These are phyloP conservation scores for Diploscapter pachys DNA, from an alignment of 1,140 invertebrate genomes.

Conservation along the genomic window DNA sequence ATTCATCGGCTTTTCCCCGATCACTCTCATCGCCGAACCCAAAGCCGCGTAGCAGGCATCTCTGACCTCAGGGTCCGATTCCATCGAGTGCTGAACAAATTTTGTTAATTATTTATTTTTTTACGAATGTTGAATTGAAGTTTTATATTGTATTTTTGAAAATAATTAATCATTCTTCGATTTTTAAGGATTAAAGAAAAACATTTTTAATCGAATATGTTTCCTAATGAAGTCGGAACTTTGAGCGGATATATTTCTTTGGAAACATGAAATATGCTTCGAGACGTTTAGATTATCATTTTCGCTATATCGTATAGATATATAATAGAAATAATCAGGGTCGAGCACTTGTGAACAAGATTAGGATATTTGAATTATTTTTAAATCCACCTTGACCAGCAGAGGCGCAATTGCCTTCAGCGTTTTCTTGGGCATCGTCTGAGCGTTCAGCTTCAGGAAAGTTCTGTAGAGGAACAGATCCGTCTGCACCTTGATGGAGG, in stretches of 20 bases:
- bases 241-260: no score
- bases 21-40: conserved; percentile 86
- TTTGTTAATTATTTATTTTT: background rate
- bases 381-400: conserved; percentile 68
- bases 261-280: no score
- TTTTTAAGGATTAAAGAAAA: no score
- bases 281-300: no score
- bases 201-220: no score
- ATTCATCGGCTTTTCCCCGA: conserved; percentile 82
- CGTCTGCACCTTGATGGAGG: conserved; percentile 85
- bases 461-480: conserved; percentile 79
- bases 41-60: conserved; percentile 71
- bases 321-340: background rate
- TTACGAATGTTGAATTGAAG: background rate
- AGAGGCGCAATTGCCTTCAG: conserved; percentile 77
- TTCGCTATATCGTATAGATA: no score
- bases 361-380: background rate
- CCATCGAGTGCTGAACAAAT: conserved; percentile 33
- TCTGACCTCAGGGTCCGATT: conserved; percentile 59
- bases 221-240: no score
- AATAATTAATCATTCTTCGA: no score
- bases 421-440: conserved; percentile 76
- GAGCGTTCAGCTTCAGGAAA: conserved; percentile 63
- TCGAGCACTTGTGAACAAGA: conserved; percentile 16
- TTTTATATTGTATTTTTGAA: no score